phyloP scores from a whole-genome alignment of 1,140 invertebrate genomes.

The Trachelipus rathkii region DNA sequence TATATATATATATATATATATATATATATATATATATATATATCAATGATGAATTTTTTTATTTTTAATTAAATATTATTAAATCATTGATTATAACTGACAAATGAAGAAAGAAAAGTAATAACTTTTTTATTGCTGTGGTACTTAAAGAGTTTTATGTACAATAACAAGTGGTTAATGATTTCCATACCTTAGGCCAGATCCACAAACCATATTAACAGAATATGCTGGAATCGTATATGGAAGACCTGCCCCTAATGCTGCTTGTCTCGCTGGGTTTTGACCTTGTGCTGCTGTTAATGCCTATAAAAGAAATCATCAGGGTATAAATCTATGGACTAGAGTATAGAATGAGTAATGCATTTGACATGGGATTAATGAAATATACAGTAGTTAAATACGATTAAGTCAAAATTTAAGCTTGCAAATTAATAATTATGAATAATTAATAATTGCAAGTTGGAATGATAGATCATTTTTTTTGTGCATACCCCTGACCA shows the following conservation, averaged over 20 bases:
- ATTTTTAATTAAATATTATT: slow-evolving; percentile 7
- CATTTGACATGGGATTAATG: too few relatives aligned
- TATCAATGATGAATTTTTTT: neutral
- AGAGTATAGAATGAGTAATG: too few relatives aligned
- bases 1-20: too few relatives aligned
- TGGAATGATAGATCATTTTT: too few relatives aligned
- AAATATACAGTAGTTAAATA: too few relatives aligned
- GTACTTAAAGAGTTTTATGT: neutral
- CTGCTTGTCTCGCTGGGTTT: slow-evolving; percentile 78
- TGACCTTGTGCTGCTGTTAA: slow-evolving; percentile 71
- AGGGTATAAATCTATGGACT: too few relatives aligned
- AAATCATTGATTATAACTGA: slow-evolving; percentile 11
- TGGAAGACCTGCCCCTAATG: slow-evolving; percentile 72
- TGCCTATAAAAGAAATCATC: slow-evolving; percentile 52
- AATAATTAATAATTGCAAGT: too few relatives aligned
- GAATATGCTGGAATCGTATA: slow-evolving; percentile 65
- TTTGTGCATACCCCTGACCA: too few relatives aligned
- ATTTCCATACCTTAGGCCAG: neutral
- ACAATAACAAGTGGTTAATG: neutral
- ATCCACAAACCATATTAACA: slow-evolving; percentile 56
- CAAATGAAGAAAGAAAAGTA: neutral
- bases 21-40: too few relatives aligned
- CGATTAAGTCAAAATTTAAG: too few relatives aligned
- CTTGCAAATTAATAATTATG: too few relatives aligned
- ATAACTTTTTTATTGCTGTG: neutral